These are phyloP conservation scores for Margarornis squamiger DNA, from an alignment of 2,797 vertebrate species.

Conservation along the genomic window DNA sequence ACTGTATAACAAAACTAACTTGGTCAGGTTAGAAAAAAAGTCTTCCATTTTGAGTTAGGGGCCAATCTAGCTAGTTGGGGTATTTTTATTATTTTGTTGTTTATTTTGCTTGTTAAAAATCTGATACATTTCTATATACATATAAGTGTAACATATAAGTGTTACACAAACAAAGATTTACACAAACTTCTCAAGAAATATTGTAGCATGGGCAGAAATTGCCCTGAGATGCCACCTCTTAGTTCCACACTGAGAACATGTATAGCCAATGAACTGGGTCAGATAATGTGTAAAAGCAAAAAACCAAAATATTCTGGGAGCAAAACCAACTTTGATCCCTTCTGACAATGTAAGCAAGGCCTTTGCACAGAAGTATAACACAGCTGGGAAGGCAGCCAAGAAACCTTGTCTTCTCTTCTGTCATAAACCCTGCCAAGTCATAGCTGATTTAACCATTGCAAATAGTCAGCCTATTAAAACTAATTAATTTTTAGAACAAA, in stretches of 20 bases:
- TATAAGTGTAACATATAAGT: background rate
- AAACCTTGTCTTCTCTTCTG: background rate
- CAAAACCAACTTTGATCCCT: constrained; percentile 43
- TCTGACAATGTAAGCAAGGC: constrained; percentile 25
- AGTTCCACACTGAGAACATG: background rate
- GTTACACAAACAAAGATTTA: background rate
- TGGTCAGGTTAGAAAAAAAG: background rate
- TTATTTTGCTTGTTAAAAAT: background rate
- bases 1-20: background rate
- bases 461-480: background rate
- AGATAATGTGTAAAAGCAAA: constrained; percentile 21
- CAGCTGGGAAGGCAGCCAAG: constrained; percentile 35
- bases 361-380: constrained; percentile 24
- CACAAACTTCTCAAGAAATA: background rate
- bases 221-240: background rate
- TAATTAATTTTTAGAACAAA: background rate
- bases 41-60: background rate
- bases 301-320: constrained; percentile 42
- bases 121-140: background rate
- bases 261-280: constrained; percentile 12
- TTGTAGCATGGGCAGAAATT: background rate
- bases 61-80: background rate
- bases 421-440: background rate
- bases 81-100: background rate
- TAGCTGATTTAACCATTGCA: background rate